These are phyloP conservation scores for Halcyon badia DNA, from an alignment of 2,797 vertebrate species.

Conservation along the genomic window DNA sequence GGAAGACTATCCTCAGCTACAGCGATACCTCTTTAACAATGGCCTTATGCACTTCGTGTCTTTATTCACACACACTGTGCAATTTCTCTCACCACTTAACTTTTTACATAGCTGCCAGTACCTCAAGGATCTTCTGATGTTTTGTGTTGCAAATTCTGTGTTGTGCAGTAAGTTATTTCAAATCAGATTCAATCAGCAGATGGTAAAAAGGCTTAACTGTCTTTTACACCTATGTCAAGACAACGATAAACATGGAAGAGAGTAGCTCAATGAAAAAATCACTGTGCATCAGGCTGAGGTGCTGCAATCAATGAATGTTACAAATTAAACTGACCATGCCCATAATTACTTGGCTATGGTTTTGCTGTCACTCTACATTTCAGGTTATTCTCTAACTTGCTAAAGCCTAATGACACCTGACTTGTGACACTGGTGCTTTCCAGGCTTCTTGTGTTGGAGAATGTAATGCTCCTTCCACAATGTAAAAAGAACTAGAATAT, in stretches of 20 bases:
- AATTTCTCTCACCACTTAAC: background rate
- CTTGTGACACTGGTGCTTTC: background rate
- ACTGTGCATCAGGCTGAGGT: background rate
- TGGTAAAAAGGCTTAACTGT: accelerated
- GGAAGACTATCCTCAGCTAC: background rate
- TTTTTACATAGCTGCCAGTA: background rate
- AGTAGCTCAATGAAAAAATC: background rate
- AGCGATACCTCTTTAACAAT: accelerated
- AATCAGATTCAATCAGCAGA: background rate
- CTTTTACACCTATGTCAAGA: background rate
- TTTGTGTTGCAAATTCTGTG: background rate
- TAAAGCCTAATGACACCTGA: background rate
- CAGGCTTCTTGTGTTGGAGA: background rate
- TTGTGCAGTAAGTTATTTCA: background rate
- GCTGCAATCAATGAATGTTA: accelerated
- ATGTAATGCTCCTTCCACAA: background rate
- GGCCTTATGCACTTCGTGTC: background rate
- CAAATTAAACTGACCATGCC: background rate
- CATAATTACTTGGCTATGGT: accelerated
- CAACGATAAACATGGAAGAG: accelerated
- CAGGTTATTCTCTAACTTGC: background rate
- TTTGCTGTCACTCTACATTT: accelerated
- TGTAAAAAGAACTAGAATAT: background rate
- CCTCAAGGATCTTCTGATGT: background rate
- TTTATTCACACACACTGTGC: too few relatives aligned